Conservation (phyloP, 2,797 vertebrate species). For the Gobio occitaniae region DNA sequence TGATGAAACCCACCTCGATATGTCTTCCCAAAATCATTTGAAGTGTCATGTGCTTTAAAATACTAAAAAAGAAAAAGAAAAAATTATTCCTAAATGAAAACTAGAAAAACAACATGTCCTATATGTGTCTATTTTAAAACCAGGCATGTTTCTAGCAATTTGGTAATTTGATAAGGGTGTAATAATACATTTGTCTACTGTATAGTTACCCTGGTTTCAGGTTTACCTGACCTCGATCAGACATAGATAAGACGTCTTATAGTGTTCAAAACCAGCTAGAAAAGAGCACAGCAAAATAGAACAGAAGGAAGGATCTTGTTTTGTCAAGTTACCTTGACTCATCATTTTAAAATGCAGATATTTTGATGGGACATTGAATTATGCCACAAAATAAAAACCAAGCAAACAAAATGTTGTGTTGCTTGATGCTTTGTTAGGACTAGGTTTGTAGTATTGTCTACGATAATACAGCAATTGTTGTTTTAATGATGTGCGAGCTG, state of each 20-base stretch:
- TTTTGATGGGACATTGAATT: background rate
- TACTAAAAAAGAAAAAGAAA: constrained; percentile 70
- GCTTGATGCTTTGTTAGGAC: background rate
- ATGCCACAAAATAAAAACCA: background rate
- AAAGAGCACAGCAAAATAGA: background rate
- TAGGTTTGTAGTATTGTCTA: background rate
- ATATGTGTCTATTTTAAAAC: background rate
- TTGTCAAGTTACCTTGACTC: too few relatives aligned
- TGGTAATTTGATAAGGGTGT: constrained; percentile 12
- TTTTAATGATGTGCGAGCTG: background rate
- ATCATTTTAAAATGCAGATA: background rate
- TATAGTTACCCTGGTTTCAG: constrained; percentile 11
- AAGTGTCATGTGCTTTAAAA: constrained; percentile 82
- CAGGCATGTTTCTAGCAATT: background rate
- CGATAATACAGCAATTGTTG: background rate
- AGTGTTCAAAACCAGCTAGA: background rate
- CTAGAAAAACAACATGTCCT: background rate
- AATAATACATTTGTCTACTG: background rate
- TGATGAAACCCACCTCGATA: constrained; percentile 79
- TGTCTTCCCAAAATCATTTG: constrained; percentile 82
- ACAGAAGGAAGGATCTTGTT: background rate
- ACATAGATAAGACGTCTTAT: background rate
- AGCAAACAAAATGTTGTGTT: background rate
- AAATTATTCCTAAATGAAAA: background rate
- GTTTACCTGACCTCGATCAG: constrained; percentile 1